These are phyloP conservation scores for Paramormyrops kingsleyae DNA, from an alignment of 2,113 vertebrate species.

Conservation along the genomic window DNA sequence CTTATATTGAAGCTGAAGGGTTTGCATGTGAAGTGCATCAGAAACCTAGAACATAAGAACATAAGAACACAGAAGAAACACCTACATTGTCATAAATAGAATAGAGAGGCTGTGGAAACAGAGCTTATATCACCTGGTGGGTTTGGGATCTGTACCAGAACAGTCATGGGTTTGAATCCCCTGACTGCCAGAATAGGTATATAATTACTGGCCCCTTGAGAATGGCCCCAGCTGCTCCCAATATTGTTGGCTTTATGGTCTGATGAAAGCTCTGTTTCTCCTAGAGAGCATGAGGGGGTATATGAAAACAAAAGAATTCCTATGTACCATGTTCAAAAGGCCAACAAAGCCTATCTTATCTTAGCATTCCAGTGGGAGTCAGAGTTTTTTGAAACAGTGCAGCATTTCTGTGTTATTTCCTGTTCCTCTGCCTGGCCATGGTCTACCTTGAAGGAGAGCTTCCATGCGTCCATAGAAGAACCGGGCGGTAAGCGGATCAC, in stretches of 20 bases:
- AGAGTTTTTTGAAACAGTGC: neutral
- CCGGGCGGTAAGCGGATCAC: constrained; percentile 27
- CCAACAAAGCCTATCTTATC: neutral
- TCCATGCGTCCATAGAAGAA: constrained; percentile 18
- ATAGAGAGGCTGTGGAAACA: neutral
- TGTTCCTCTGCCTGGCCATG: constrained; percentile 21
- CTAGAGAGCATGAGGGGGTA: neutral
- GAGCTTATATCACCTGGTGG: neutral
- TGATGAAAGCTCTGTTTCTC: neutral
- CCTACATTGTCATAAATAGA: neutral
- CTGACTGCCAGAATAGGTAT: neutral
- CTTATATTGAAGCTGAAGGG: neutral
- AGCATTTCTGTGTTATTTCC: neutral
- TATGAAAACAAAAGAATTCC: neutral
- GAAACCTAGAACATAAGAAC: too few relatives aligned
- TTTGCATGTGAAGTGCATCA: neutral
- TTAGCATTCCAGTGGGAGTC: neutral
- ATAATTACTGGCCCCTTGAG: neutral
- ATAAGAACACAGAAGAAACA: neutral
- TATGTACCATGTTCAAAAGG: neutral
- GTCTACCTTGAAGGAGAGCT: constrained; percentile 17
- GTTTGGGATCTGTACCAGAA: neutral
- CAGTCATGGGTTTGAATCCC: neutral
- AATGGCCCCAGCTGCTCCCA: neutral
- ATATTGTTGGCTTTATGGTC: neutral